Base-by-base conservation (phyloP, 2,888 invertebrate genomes). In the Metellina segmentata region DNA sequence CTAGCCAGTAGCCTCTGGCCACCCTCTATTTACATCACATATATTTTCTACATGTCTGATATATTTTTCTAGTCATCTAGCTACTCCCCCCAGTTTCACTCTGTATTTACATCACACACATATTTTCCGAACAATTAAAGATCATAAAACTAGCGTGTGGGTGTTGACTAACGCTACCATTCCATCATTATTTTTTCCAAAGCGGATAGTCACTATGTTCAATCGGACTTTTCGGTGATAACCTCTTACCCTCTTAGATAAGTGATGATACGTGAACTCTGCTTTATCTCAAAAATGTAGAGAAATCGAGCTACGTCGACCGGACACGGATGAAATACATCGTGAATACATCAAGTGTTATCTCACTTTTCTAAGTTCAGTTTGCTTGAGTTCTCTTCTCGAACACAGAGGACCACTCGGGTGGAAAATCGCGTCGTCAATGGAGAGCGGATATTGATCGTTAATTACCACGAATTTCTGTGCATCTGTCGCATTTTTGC, bases 301-400 rank as follows among this genome's bases (percentile, higher is more conserved):
- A 85, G 90, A 53, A 77, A 61, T 74, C 75, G 81, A 51, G 81
- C 51, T 81, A 74, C 81, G 88, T 90, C 85, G 85, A 72, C 79
- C 83, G 53, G 53, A 77, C 69, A 82, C 75, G 82, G 82, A 89
- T 83, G 83, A 77, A 89, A 20, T 69, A n/a, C 71, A 81, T 81
- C 72, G 83, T 71, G 78, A 74, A 90, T 86, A 81, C 82, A 86
- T 90, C 90, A 90, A 81, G 69, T 86, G 81, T 90, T 90, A 90
- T 90, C 90, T 83, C 89, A 78, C 71, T 88, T 88, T 88, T 74
- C 88, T 90, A 85, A 90, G 85, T 75, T 86, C 81, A 86, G 81
- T 86, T 74, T 86, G 86, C 86, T 90, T 81, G 86, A 90, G 81
- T 90, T 90, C 75, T 82, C 81, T 69, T 52, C 81, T 85, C 61